Conservation (phyloP, 2,113 vertebrate species). For the Furnarius figulus region DNA sequence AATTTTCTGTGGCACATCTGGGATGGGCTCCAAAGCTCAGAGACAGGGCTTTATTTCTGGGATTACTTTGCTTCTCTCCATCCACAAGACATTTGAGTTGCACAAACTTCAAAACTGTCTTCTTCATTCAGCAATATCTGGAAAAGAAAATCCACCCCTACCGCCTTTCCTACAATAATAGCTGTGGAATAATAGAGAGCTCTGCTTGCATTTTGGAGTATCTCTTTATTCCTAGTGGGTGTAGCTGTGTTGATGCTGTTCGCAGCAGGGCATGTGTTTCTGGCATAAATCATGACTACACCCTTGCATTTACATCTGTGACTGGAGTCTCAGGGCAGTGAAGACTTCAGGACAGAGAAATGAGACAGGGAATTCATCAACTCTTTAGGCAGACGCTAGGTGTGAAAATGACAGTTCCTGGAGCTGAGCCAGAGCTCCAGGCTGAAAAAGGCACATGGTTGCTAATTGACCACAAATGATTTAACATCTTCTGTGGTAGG, state of each 20-base stretch:
- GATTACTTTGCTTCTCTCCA: neutral
- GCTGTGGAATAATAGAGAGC: neutral
- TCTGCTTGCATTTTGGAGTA: neutral
- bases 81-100: fast-evolving
- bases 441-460: neutral
- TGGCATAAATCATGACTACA: neutral
- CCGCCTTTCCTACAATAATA: neutral
- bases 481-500: neutral
- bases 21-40: neutral
- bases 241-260: neutral
- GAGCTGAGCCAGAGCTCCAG: neutral
- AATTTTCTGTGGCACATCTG: neutral
- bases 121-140: fast-evolving
- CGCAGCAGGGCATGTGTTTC: neutral
- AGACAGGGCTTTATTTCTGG: neutral
- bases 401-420: neutral
- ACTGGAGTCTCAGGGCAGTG: neutral
- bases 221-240: neutral
- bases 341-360: neutral
- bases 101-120: neutral
- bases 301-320: neutral
- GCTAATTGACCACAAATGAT: neutral
- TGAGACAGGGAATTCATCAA: neutral
- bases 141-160: neutral
- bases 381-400: neutral